Conservation (phyloP, 23 tunicate genomes). For the Styela plicata region DNA sequence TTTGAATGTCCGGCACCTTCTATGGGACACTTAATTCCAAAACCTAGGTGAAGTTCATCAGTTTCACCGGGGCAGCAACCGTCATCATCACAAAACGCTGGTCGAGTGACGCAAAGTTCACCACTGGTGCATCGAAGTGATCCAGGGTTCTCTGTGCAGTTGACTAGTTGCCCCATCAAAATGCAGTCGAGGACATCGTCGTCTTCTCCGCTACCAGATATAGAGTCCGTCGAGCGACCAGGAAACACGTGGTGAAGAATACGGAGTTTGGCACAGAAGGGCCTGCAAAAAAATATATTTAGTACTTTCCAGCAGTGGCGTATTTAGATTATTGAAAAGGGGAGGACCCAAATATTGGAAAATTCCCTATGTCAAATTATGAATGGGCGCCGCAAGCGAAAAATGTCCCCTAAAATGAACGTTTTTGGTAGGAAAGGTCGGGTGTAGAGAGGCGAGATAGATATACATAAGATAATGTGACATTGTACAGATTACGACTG, state of each 20-base stretch:
- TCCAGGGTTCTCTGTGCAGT: slow-evolving; percentile 18
- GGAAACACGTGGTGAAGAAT: slow-evolving; percentile 14
- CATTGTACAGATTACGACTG: too few species aligned
- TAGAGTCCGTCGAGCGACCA: not conserved
- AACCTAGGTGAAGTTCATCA: slow-evolving; percentile 55
- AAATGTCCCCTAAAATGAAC: too few species aligned
- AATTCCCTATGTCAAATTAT: too few species aligned
- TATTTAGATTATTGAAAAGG: too few species aligned
- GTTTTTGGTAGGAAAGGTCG: too few species aligned
- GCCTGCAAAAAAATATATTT: not conserved
- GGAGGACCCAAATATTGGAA: too few species aligned
- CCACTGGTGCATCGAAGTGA: slow-evolving; percentile 20
- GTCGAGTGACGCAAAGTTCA: slow-evolving; percentile 39
- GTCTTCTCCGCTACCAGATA: not conserved
- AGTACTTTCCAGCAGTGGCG: too few species aligned
- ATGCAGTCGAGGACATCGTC: not conserved
- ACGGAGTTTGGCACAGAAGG: not conserved
- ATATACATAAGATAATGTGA: too few species aligned
- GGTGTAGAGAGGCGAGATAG: too few species aligned
- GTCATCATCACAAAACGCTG: slow-evolving; percentile 54
- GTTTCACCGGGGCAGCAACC: slow-evolving; percentile 61
- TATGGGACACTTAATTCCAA: slow-evolving; percentile 65
- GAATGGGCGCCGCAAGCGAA: too few species aligned
- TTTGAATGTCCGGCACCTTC: slow-evolving; percentile 10
- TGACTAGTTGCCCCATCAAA: not conserved